Percentiles rank a stretch among this genome's conserved stretches.
Evolutionary conservation across 2,888 invertebrate genomes (phyloP).

Genomic region (Muschampia staudingeri): DNA sequence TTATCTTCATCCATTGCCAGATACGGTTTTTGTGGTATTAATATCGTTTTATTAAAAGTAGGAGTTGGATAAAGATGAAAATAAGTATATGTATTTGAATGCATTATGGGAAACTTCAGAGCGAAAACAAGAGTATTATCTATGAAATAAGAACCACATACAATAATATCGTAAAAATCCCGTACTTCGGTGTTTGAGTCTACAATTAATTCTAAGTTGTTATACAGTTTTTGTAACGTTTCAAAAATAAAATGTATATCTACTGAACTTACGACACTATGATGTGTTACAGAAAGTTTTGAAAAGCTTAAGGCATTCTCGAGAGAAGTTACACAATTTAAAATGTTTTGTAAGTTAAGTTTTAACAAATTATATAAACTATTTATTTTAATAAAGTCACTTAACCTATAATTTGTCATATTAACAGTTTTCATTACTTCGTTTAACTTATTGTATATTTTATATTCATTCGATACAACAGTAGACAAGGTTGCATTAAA

Average conservation of each 20-base stretch:
- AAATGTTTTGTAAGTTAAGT: background rate
- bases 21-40: conserved; percentile 5
- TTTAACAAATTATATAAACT: background rate
- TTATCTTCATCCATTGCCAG: background rate
- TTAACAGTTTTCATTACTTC: background rate
- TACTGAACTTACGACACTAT: background rate
- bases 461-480: background rate
- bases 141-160: conserved; percentile 4
- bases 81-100: conserved; percentile 15
- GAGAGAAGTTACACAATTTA: background rate
- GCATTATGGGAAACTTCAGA: conserved; percentile 19
- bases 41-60: background rate
- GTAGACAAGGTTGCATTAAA: background rate
- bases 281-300: background rate
- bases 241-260: background rate
- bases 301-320: background rate
- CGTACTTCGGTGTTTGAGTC: background rate
- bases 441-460: background rate
- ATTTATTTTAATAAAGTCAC: conserved; percentile 8
- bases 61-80: conserved; percentile 7
- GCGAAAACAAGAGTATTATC: conserved; percentile 2
- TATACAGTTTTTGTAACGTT: background rate
- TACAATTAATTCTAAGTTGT: background rate
- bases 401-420: conserved; percentile 2
- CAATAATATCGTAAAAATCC: conserved; percentile 6